These are phyloP conservation scores for Euura lappo DNA, from an alignment of 1,140 invertebrate species.

Conservation along the genomic window DNA sequence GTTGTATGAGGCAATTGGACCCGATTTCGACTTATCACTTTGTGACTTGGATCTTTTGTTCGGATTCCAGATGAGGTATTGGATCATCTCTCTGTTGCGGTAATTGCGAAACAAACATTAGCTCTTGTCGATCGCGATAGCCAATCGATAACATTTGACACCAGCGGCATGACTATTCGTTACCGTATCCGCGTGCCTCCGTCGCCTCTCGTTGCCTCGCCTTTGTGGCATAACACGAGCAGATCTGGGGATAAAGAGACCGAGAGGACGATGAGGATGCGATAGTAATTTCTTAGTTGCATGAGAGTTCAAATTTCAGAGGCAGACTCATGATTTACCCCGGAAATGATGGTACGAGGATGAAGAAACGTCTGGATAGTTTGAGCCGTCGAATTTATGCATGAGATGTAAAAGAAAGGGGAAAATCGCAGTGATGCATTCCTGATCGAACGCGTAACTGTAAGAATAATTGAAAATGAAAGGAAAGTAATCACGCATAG, in stretches of 20 bases:
- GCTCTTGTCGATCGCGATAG: constrained; percentile 1
- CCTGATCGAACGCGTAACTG: background rate
- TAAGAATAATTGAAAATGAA: constrained; percentile 1
- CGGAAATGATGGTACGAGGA: too few species aligned
- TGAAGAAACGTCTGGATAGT: too few species aligned
- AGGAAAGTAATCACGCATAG: background rate
- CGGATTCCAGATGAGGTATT: too few species aligned
- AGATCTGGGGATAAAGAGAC: background rate
- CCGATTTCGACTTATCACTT: too few species aligned
- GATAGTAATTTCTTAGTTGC: background rate
- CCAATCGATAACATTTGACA: constrained; percentile 7
- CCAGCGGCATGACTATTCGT: constrained; percentile 5
- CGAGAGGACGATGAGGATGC: background rate
- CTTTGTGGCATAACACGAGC: constrained; percentile 2
- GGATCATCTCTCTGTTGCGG: background rate
- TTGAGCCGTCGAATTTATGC: too few species aligned
- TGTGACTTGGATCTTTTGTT: too few species aligned
- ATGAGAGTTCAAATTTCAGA: background rate
- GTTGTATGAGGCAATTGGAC: too few species aligned
- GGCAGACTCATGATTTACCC: too few species aligned
- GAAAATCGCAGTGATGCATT: too few species aligned
- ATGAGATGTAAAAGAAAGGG: too few species aligned
- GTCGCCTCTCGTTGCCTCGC: background rate
- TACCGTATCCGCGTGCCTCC: constrained; percentile 1
- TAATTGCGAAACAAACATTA: background rate